Base-by-base conservation (phyloP, 37 sponge, comb jelly and placozoan genomes). In the Halichondria panicea region DNA sequence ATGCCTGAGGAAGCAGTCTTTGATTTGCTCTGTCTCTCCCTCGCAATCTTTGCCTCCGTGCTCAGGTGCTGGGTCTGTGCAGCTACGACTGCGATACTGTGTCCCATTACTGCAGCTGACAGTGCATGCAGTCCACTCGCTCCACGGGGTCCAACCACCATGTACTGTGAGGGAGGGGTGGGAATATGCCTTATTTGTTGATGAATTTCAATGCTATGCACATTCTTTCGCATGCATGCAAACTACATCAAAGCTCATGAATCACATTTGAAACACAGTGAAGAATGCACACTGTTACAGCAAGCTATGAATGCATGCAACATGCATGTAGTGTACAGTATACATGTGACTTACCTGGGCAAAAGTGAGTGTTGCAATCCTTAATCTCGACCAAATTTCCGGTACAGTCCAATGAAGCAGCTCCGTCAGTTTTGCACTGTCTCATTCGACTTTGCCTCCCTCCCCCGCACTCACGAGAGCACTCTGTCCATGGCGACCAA, bases 401-500 rank as follows among this genome's bases (percentile, higher is more conserved):
- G 21, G 66, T 61, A 44, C 91, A 90, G 61, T 90, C 72, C 15
- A 84, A 42, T 3, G 21, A 30, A 9, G 42, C 4, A 11, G 40
- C 0, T 4, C 48, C 52, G n/a, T 84, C 45, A 0, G 55, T 63
- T 21, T 27, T 60, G 61, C 94, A 94, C 4, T 71, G n/a, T 31
- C 91, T 73, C 38, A 54, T 83, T 22, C 94, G 66, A 35, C 62
- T 76, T 67, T 74, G 72, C 19, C 79, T 55, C 0, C 94, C 94
- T 28, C 43, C 65, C 1, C 81, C 90, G 67, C 94, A 94, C 0
- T 80, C 58, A 11, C 55, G 60, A 30, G 71, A 70, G 70, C 94
- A 94, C 0, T 56, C 57, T 11, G 94, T 77, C 84, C 84, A 94
- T 5, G 31, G 21, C 6, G 81, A 30, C 94, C 94, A 94, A 11